phyloP scores from a whole-genome alignment of 1,140 invertebrate genomes.

The Ephestia elutella region DNA sequence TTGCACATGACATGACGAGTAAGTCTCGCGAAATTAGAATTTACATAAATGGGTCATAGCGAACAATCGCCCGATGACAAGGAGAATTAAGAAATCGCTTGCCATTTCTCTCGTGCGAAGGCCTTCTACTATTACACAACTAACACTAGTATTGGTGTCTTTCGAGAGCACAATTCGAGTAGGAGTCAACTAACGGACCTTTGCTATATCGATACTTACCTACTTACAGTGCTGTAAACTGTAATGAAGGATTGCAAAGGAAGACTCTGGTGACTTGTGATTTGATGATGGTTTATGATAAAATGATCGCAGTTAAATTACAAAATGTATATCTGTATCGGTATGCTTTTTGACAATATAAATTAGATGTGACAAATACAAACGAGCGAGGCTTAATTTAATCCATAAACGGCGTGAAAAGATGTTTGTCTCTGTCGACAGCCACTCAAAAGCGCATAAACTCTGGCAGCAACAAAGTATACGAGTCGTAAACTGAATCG shows the following conservation, averaged over 20 bases:
- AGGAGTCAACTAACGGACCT: not conserved
- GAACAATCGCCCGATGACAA: slow-evolving; percentile 61
- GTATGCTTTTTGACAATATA: slow-evolving; percentile 11
- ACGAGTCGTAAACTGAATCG: slow-evolving; percentile 31
- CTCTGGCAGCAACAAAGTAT: slow-evolving; percentile 26
- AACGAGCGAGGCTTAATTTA: slow-evolving; percentile 9
- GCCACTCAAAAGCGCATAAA: slow-evolving; percentile 22
- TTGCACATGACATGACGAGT: slow-evolving; percentile 14
- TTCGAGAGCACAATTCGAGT: slow-evolving; percentile 25
- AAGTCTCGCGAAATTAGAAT: slow-evolving; percentile 36
- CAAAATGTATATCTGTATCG: too few relatives aligned
- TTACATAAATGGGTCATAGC: slow-evolving; percentile 35
- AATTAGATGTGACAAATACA: slow-evolving; percentile 16
- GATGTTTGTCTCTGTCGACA: slow-evolving; percentile 14
- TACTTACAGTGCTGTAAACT: too few relatives aligned
- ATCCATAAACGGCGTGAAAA: slow-evolving; percentile 15
- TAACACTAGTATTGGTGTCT: slow-evolving; percentile 31
- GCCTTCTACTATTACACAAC: slow-evolving; percentile 66
- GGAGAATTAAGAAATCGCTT: slow-evolving; percentile 52
- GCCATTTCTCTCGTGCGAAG: slow-evolving; percentile 62
- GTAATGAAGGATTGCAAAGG: too few relatives aligned
- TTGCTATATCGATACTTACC: too few relatives aligned
- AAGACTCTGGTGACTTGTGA: too few relatives aligned
- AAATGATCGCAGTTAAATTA: too few relatives aligned
- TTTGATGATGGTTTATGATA: too few relatives aligned